Evolutionary conservation across 2,888 invertebrate genomes (phyloP).

Genomic region (Agrochola lota): DNA sequence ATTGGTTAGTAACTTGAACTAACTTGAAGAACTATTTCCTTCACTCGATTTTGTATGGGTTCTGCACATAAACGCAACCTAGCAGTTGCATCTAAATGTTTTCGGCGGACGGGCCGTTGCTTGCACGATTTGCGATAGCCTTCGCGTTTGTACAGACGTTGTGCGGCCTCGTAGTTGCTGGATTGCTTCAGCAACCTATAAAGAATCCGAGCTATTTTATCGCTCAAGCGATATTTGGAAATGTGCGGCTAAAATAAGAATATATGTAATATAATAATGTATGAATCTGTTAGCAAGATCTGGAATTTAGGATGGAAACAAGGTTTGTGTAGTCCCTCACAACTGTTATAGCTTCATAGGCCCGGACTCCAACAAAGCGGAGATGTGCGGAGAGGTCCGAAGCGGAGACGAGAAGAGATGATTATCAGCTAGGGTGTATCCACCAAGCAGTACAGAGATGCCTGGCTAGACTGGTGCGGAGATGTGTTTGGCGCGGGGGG

Average conservation of each 20-base stretch:
- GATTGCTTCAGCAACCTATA: background rate
- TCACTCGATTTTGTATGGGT: background rate
- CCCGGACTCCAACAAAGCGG: too few relatives aligned
- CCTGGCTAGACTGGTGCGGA: too few relatives aligned
- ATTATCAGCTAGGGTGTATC: too few relatives aligned
- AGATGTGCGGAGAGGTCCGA: too few relatives aligned
- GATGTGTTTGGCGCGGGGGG: too few relatives aligned
- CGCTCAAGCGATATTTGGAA: background rate
- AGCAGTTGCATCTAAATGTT: background rate
- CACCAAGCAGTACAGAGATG: too few relatives aligned
- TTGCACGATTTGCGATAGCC: background rate
- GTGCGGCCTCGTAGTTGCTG: background rate
- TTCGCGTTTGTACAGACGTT: background rate
- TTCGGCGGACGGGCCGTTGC: background rate
- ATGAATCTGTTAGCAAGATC: conserved; percentile 30
- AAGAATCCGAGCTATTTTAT: background rate
- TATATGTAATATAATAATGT: background rate
- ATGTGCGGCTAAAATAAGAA: background rate
- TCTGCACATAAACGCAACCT: background rate
- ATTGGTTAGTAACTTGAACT: background rate
- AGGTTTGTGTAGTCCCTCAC: conserved; percentile 9
- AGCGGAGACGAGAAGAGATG: too few relatives aligned
- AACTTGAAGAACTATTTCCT: background rate
- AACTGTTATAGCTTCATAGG: background rate
- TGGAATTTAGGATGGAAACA: background rate